These are phyloP conservation scores for Lumbricus terrestris DNA, from an alignment of 2,888 invertebrate species.

Conservation along the genomic window DNA sequence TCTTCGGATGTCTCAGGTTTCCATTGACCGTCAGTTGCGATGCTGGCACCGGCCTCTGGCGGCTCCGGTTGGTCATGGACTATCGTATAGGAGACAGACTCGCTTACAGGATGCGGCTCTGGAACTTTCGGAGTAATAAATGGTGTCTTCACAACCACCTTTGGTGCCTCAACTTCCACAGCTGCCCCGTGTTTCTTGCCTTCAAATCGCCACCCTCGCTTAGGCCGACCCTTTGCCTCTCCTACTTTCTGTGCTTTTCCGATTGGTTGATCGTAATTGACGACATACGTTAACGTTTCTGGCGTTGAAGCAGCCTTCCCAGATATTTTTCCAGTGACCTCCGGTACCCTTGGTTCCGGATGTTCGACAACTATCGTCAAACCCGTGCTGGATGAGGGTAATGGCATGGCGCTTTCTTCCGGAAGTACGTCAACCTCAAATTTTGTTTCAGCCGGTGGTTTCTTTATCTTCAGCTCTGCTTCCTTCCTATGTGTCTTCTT, in stretches of 20 bases:
- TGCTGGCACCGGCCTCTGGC: neutral
- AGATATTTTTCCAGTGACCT: neutral
- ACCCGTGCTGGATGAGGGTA: neutral
- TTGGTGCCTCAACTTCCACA: neutral
- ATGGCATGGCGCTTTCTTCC: slow-evolving; percentile 3
- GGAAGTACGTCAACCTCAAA: neutral
- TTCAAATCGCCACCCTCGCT: neutral
- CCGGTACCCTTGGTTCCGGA: neutral
- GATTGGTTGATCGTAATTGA: slow-evolving; percentile 16
- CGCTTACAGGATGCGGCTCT: neutral
- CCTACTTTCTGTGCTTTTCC: neutral
- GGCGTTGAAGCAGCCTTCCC: neutral
- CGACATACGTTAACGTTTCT: slow-evolving; percentile 19
- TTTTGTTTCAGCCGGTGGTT: neutral
- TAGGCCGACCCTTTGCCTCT: neutral
- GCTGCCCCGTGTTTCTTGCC: neutral
- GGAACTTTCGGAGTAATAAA: neutral
- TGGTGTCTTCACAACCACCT: neutral
- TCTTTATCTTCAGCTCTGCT: neutral
- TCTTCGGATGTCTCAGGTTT: neutral
- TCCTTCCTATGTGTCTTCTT: neutral
- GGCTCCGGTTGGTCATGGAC: neutral
- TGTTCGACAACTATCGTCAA: neutral
- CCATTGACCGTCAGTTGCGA: neutral
- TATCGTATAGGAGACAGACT: neutral